These are phyloP conservation scores for Zosterops japonicus DNA, from an alignment of 2,113 vertebrate genomes.

Conservation along the genomic window DNA sequence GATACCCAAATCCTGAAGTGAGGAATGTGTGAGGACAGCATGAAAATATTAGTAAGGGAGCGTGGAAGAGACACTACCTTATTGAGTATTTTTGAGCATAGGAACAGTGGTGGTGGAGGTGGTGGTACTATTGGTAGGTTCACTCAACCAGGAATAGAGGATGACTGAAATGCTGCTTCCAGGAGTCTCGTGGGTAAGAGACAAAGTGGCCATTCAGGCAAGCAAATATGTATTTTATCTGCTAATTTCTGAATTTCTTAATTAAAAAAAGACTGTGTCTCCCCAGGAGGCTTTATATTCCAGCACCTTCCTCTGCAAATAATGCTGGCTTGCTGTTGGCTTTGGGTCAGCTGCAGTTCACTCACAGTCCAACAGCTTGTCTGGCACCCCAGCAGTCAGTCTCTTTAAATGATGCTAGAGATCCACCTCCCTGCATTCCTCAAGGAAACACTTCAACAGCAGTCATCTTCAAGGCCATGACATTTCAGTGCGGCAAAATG, in stretches of 20 bases:
- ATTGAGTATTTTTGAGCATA: neutral
- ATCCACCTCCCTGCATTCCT: neutral
- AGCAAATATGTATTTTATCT: neutral
- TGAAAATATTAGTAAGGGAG: neutral
- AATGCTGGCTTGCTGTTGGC: neutral
- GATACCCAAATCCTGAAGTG: neutral
- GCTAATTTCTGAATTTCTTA: neutral
- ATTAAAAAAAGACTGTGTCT: neutral
- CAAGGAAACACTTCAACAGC: neutral
- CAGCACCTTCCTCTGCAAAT: neutral
- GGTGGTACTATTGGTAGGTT: neutral
- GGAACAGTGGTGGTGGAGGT: neutral
- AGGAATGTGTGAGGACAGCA: neutral
- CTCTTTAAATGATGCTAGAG: neutral
- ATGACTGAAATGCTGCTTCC: neutral
- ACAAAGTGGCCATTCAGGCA: neutral
- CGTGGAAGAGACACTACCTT: neutral
- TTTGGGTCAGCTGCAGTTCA: neutral
- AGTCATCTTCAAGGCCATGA: neutral
- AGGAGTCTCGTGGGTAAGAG: neutral
- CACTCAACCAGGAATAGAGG: neutral
- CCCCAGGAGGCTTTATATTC: neutral
- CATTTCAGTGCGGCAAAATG: neutral
- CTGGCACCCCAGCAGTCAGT: neutral
- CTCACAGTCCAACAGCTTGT: neutral